Evolutionary conservation across 2,888 invertebrate species (phyloP), one percentile per base, ranked within the genome.

Genomic region (Catocala fraxini): DNA sequence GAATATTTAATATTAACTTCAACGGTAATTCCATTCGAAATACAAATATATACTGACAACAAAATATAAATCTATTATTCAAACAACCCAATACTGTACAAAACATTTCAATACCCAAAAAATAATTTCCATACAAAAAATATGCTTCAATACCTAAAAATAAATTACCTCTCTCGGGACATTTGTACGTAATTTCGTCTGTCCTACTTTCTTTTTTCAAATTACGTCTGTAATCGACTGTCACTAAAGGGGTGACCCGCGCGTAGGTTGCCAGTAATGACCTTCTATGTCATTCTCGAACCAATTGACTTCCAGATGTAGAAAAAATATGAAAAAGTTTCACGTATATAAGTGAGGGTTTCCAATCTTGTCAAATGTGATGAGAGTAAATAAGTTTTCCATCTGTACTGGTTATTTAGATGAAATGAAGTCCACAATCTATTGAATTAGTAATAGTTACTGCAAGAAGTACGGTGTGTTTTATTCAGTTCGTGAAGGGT

Each of bases 221-320:
- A 77, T 75, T 66, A 69, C 71, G 46, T 54, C 45, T 47, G 69
- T 77, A 75, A 75, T 71, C 56, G 58, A 59, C 69, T 77, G 75
- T 58, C 75, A 63, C 13, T 25, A 48, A 71, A 58, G 54, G 69
- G 69, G 53, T 66, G 58, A 63, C 67, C 73, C 25, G 25, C 70
- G 7, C 75, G 58, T 65, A 59, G 64, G 64, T 51, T 56, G 47
- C 47, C 60, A 58, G 63, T 69, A 71, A 75, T 64, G 72, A 71
- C 63, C 63, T 60, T 54, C 63, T 61, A 62, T 52, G 61, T 67
- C 71, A 71, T 66, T 62, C 42, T 48, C 33, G 61, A 51, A 59
- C 42, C 69, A 65, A 69, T 71, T 74, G 69, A 66, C 75, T 68
- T 48, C 25, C 59, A 65, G 56, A 59, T 63, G 66, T 47, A 63